Percentiles rank a stretch among this genome's conserved stretches.
Conservation (phyloP, 2,888 invertebrate species). For the Rotaria sp. region DNA sequence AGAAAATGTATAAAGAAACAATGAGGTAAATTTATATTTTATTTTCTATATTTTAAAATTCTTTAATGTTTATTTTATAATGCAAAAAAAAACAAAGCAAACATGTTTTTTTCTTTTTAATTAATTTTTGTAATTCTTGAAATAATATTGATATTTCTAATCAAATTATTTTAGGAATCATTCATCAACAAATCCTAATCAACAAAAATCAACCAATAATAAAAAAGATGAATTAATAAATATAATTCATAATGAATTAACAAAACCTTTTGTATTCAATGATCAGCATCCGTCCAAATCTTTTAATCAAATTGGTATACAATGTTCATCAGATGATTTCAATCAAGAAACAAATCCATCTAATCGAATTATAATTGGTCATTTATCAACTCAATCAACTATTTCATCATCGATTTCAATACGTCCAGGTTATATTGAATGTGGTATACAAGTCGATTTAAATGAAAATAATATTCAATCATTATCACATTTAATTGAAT, state of each 20-base stretch:
- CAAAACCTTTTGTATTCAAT: not conserved
- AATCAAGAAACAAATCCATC: not conserved
- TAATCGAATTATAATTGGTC: conserved; percentile 6
- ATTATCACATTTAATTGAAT: not conserved
- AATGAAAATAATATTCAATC: not conserved
- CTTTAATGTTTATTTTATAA: too few relatives aligned
- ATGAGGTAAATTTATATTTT: not conserved
- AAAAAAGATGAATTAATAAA: not conserved
- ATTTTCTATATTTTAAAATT: not conserved
- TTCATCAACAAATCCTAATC: not conserved
- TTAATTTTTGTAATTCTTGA: too few relatives aligned
- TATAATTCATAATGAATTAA: conserved; percentile 11
- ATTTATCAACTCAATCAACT: not conserved
- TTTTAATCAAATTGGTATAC: not conserved
- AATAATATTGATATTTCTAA: too few relatives aligned
- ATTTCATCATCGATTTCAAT: not conserved
- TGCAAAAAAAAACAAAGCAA: too few relatives aligned
- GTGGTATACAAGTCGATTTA: conserved; percentile 24
- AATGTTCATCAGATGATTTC: not conserved
- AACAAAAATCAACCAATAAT: not conserved
- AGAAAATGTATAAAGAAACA: not conserved
- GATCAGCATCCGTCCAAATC: not conserved
- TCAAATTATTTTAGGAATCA: not conserved
- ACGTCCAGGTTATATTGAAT: not conserved
- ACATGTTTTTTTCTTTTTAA: not conserved